These are phyloP conservation scores for Erpetoichthys calabaricus DNA, from an alignment of 2,797 vertebrate species.

Conservation along the genomic window DNA sequence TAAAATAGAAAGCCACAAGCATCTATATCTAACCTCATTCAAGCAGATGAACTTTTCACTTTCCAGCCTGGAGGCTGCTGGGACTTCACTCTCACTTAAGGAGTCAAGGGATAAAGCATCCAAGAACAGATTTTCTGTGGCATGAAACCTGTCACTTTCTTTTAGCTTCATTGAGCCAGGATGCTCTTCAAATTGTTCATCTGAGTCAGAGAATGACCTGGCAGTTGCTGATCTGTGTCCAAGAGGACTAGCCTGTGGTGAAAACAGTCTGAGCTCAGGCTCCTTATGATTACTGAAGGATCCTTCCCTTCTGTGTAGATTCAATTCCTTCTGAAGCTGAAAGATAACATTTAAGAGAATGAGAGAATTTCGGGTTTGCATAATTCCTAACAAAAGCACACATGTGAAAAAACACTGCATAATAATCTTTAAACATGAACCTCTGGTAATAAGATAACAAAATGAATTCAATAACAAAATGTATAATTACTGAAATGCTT, in stretches of 20 bases:
- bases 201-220: constrained; percentile 66
- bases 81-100: constrained; percentile 50
- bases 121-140: constrained; percentile 76
- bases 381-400: constrained; percentile 3
- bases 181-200: constrained; percentile 56
- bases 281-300: constrained; percentile 47
- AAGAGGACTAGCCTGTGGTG: constrained; percentile 47
- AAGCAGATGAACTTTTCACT: constrained; percentile 62
- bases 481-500: neutral
- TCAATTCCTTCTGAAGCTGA: constrained; percentile 71
- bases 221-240: constrained; percentile 26
- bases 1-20: too few relatives aligned
- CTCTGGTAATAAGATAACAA: constrained; percentile 19
- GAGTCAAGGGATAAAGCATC: constrained; percentile 75
- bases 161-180: constrained; percentile 51
- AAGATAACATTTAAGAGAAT: constrained; percentile 7
- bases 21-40: constrained; percentile 49
- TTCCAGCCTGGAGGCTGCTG: constrained; percentile 49
- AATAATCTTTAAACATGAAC: constrained; percentile 17
- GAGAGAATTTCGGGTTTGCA: too few relatives aligned
- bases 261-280: constrained; percentile 30
- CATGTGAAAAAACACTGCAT: too few relatives aligned
- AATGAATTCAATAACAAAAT: constrained; percentile 20
- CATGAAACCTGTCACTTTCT: constrained; percentile 51
- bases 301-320: constrained; percentile 30